These are phyloP conservation scores for Prionailurus bengalensis DNA, from an alignment of 2,113 vertebrate genomes.

Conservation along the genomic window DNA sequence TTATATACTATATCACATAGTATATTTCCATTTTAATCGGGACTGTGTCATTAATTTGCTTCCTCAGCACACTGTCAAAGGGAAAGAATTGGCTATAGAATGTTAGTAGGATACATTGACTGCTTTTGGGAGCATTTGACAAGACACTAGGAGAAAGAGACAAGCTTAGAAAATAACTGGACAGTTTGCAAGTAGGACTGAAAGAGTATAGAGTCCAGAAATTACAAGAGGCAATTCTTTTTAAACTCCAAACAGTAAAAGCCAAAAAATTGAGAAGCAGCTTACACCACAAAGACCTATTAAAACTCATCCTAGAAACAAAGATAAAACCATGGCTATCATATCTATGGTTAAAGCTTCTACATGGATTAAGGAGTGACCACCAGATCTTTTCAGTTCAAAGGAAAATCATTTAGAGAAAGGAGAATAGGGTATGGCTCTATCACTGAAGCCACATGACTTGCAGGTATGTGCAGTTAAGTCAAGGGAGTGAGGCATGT, in stretches of 20 bases:
- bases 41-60: background rate
- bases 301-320: slow-evolving; percentile 2
- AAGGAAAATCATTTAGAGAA: background rate
- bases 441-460: background rate
- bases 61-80: background rate
- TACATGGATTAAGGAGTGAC: background rate
- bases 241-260: background rate
- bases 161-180: background rate
- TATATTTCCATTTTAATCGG: background rate
- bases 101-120: background rate
- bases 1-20: background rate
- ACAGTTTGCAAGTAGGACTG: background rate
- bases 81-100: background rate
- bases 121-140: background rate
- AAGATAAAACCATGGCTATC: background rate
- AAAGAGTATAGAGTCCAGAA: background rate
- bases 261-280: background rate
- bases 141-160: background rate
- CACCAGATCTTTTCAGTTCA: background rate
- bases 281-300: background rate
- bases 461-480: background rate
- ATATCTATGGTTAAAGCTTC: background rate
- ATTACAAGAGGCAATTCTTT: background rate
- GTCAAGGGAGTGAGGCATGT: background rate
- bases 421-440: background rate